Evolutionary conservation across 2,888 invertebrate genomes (phyloP).

Genomic region (Margaritifera margaritifera): DNA sequence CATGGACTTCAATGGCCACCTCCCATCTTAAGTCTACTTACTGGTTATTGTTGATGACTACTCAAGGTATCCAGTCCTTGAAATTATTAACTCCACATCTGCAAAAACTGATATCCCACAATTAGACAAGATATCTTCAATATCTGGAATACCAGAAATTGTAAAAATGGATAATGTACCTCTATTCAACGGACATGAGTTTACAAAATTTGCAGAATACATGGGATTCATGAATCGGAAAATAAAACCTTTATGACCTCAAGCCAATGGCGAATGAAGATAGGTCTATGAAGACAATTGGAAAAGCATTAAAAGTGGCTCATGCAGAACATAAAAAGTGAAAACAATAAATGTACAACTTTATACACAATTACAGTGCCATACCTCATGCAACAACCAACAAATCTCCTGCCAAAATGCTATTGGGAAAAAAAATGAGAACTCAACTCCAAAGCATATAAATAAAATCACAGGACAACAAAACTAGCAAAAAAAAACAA

Average conservation of each 20-base stretch:
- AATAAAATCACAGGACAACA: neutral
- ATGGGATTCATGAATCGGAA: constrained; percentile 28
- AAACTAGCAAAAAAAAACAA: constrained; percentile 4
- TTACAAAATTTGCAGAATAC: constrained; percentile 20
- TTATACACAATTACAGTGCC: constrained; percentile 17
- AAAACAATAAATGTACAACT: constrained; percentile 22
- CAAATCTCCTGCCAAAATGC: constrained; percentile 6
- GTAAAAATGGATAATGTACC: too few relatives aligned
- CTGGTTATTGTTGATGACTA: too few relatives aligned
- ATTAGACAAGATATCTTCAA: too few relatives aligned
- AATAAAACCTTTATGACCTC: constrained; percentile 24
- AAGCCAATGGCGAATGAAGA: constrained; percentile 30
- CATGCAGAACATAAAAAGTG: constrained; percentile 12
- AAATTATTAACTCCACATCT: too few relatives aligned
- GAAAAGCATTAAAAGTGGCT: constrained; percentile 21
- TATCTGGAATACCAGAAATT: too few relatives aligned
- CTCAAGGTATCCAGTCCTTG: too few relatives aligned
- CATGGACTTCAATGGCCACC: too few relatives aligned
- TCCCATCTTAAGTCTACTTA: too few relatives aligned
- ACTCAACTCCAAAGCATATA: constrained; percentile 3
- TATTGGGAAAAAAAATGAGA: constrained; percentile 4
- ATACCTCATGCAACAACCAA: constrained; percentile 21
- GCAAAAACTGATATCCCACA: too few relatives aligned
- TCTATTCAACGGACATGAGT: constrained; percentile 6
- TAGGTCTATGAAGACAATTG: constrained; percentile 26